Evolutionary conservation across 2,797 vertebrate genomes (phyloP), one percentile per base, ranked within the genome.

Genomic region (Knipowitschia caucasica): DNA sequence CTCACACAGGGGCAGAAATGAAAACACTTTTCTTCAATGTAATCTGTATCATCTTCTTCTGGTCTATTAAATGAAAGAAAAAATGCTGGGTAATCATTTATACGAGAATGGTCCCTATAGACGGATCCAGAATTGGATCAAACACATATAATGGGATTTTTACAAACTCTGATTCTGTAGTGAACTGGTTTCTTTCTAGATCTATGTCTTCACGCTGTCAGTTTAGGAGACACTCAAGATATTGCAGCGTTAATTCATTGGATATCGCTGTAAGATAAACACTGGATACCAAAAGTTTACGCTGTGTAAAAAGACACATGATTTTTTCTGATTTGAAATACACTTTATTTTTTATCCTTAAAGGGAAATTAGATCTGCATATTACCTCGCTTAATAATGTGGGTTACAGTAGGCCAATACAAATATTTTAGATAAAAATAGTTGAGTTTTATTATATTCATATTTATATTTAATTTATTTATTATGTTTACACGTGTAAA

Each of bases 11-110:
- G 35, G 50, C 30, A 24, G 36, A 20, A 35, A 39, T 27, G 68
- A 78, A 71, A 70, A 64, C 65, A 57, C 43, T 8, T 51, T 53
- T 43, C 53, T 62, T 45, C 25, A 53, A 7, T 46, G 17, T 44
- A 62, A 78, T 81, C 77, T 73, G 63, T 53, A 56, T 61, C 50
- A 70, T 70, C 64, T 65, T 55, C 27, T 60, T 65, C 47, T 43
- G 38, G 59, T 73, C 26, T 53, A 39, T 56, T 53, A 50, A 53
- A 29, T 49, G 23, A 63, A 57, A 49, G 53, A 46, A 66, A n/a
- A 54, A 45, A 47, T 50, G 42, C 54, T 64, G 56, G 31, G 50
- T 53, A 63, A 51, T 52, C 51, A 9, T 67, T 67, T 42, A 42
- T 20, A 42, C 26, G 21, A 75, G 69, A 60, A 42, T 14, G 66